Base-by-base conservation (phyloP, 2,797 vertebrate genomes). In the Falco cherrug region DNA sequence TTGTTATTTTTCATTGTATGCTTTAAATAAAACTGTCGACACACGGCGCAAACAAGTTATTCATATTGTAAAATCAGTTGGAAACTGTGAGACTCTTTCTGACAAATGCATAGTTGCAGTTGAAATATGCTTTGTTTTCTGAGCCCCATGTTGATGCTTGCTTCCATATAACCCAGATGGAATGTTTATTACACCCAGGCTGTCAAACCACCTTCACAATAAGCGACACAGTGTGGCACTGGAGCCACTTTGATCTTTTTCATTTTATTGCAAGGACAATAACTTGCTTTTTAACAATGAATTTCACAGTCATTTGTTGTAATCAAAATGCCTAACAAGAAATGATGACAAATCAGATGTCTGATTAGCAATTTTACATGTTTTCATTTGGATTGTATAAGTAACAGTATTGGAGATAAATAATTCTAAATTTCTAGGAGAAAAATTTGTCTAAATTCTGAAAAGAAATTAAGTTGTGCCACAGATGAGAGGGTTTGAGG, bases 111-210 rank as follows among this genome's bases (percentile, higher is more conserved):
- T 76, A 41, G 50, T 31, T 94, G 85, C 78, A 67, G 74, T 7
- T 78, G 88, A 89, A 95, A 91, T 65, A n/a, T 53, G 84, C 73
- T 92, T 97, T 93, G 91, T 96, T 91, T 97, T 57, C 74, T 56
- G 84, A 90, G 80, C 77, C 75, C 78, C 1, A 2, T 35, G 65
- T 76, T 93, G 90, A 94, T 93, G 93, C 54, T 84, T 56, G 59
- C 60, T 91, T 90, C 90, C 50, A 20, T 63, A 68, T 65, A 63
- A 91, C 41, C 57, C 56, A 92, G 29, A 28, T 81, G 77, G 90
- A 96, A 97, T 94, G 71, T 74, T 85, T 57, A 75, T 51, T 75
- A 79, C 25, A 79, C 48, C 54, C 93, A 43, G 71, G 63, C 69
- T 89, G 41, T 90, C 57, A 90, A 87, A 81, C 86, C 79, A 81